Base-by-base conservation (phyloP, 2,888 invertebrate species). In the Dione juno region DNA sequence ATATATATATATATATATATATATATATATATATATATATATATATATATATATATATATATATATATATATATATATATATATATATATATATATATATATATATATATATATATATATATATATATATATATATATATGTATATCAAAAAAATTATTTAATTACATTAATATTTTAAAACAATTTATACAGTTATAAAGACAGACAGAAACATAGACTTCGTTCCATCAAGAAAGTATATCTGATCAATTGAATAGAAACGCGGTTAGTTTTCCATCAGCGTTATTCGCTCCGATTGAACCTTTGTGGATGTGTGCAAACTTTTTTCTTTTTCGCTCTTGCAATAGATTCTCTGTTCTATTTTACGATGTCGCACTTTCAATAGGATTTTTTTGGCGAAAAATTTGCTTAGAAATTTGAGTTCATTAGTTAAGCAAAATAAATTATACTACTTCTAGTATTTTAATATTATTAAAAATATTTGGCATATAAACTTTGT, bases 211-310 rank as follows among this genome's bases (percentile, higher is more conserved):
- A 6, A 41, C 21, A 43, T n/a, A 43, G 2, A 21, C 6, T 11
- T 37, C 10, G n/a, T 28, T 10, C n/a, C 21, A 5, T 6, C 37
- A 61, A 28, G 28, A 61, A 43, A 61, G 43, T 43, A 59, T 28
- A 14, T 43, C 59, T 43, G 61, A 61, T 11, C 45, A 45, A 61
- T 45, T 28, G 11, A 45, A 61, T 45, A 28, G 61, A 45, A 61
- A 35, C 61, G n/a, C 45, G 45, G 45, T 45, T 50, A 41, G 65
- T 65, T 52, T 40, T 21, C 19, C 65, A 52, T 65, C 65, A 41
- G 28, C 40, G 40, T 28, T 40, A 65, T 52, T 65, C 65, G 65
- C 41, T 19, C 21, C 40, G 19, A 41, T 21, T 21, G 21, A 21
- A 52, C 41, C 65, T 65, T 65, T 65, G 40, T 40, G 65, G n/a